Evolutionary conservation across 2,888 invertebrate genomes (phyloP), one percentile per base, ranked within the genome.

Genomic region (Ophion obscuratus): DNA sequence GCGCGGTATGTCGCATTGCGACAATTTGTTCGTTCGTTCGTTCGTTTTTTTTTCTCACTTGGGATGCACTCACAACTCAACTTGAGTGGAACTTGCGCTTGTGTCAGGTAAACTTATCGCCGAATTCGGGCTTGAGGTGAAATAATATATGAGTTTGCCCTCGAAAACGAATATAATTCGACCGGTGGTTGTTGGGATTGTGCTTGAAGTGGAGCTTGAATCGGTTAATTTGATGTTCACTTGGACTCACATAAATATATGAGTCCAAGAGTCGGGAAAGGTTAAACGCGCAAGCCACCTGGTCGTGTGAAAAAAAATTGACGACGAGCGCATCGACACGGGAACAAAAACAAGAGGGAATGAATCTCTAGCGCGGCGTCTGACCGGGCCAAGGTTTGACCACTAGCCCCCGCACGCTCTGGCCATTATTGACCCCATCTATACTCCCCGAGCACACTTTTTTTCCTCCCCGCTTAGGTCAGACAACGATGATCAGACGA

Each of bases 311-410:
- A 27, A 67, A 67, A 31, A 31, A 31, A 31, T 66, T 47, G 66
- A 73, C 53, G 79, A 66, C 68, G 40, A 80, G 64, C n/a, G 59
- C 36, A 74, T 62, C 36, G 17, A 80, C 14, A 17, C 67, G 59
- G 27, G n/a, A 27, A 74, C 1, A 47, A 31, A 68, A 53, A 47
- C 2, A 53, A 53, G 61, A 47, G 47, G 11, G n/a, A 44, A 27
- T 5, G 11, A 20, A 9, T n/a, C 68, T 81, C n/a, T 31, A 11
- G 14, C 57, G 24, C 59, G 0, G 47, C 44, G 81, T 68, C 68
- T 81, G 84, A 81, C 77, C 77, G 68, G 73, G 73, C 84, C 74
- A 74, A 77, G 84, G 81, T 73, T 84, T 61, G 36, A 79, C 84
- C 74, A 53, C 81, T 74, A 68, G 64, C 57, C 9, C 53, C 53